Conservation (phyloP, 2,113 vertebrate genomes). For the Oreochromis niloticus region DNA sequence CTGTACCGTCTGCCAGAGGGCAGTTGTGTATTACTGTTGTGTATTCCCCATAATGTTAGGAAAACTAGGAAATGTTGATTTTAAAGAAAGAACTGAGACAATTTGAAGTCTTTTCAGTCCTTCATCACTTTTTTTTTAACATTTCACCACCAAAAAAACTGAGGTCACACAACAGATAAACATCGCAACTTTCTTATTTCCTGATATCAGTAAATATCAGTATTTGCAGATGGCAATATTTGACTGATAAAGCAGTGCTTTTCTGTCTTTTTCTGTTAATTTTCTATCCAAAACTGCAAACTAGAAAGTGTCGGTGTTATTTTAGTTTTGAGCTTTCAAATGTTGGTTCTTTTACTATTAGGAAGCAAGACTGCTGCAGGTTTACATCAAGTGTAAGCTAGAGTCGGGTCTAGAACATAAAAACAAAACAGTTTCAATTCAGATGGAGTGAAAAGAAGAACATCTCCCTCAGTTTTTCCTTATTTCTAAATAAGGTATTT, state of each 20-base stretch:
- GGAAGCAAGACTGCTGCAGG: background rate
- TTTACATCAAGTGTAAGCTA: background rate
- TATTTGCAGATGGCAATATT: background rate
- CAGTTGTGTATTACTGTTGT: no score
- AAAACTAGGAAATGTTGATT: background rate
- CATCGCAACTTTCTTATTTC: background rate
- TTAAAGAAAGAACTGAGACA: background rate
- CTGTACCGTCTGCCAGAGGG: no score
- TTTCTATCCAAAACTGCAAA: background rate
- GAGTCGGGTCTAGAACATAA: background rate
- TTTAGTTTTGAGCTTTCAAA: background rate
- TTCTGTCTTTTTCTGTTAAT: background rate
- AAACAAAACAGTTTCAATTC: background rate
- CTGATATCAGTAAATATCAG: background rate
- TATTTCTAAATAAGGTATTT: background rate
- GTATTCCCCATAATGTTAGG: background rate
- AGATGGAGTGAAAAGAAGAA: background rate
- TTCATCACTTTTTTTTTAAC: background rate
- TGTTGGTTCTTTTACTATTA: rapidly evolving
- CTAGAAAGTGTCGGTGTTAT: background rate
- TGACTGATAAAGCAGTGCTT: background rate
- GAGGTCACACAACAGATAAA: background rate
- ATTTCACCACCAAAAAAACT: background rate
- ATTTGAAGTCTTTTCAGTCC: background rate
- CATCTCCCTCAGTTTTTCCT: background rate